Evolutionary conservation across 2,888 invertebrate species (phyloP).

Genomic region (Xylocampa areola): DNA sequence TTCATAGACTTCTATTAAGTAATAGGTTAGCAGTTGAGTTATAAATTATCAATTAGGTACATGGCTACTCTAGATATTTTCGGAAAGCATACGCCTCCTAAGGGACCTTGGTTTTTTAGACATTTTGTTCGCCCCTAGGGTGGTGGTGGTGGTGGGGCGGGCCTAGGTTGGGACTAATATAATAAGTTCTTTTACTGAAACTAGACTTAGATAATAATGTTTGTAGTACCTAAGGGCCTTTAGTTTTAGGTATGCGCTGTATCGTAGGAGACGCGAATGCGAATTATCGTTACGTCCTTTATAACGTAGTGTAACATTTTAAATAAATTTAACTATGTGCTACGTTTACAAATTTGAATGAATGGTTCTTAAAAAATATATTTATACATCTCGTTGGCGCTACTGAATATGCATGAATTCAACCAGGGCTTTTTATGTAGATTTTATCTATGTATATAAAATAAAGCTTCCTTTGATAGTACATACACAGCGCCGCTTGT

Average conservation of each 20-base stretch:
- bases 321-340: neutral
- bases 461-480: constrained; percentile 26
- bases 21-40: constrained; percentile 39
- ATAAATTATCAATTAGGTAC: constrained; percentile 58
- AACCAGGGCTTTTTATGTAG: constrained; percentile 16
- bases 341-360: neutral
- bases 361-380: neutral
- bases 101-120: constrained; percentile 47
- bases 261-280: constrained; percentile 9
- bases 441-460: constrained; percentile 15
- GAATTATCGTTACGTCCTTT: neutral
- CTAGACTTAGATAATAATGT: constrained; percentile 50
- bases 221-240: constrained; percentile 29
- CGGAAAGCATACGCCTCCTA: constrained; percentile 46
- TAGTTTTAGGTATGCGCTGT: neutral
- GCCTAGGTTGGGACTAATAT: constrained; percentile 50
- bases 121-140: constrained; percentile 38
- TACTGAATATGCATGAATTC: neutral
- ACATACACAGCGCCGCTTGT: constrained; percentile 10
- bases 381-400: neutral
- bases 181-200: constrained; percentile 53
- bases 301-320: neutral
- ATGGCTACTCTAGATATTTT: constrained; percentile 51
- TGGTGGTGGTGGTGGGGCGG: constrained; percentile 17
- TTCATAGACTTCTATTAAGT: constrained; percentile 8